These are phyloP conservation scores for Xylocampa areola DNA, from an alignment of 2,888 invertebrate genomes.

Conservation along the genomic window DNA sequence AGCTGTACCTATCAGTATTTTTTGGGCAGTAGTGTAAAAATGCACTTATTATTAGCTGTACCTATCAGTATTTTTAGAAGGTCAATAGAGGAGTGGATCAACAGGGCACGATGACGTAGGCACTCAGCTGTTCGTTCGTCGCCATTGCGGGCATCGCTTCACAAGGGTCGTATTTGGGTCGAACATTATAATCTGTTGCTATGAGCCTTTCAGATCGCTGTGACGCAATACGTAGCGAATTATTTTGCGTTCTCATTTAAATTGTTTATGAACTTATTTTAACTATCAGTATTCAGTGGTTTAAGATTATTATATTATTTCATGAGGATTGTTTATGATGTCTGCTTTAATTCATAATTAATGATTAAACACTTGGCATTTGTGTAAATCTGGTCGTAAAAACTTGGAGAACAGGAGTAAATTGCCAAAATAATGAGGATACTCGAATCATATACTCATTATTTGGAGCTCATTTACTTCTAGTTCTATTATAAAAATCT, in stretches of 20 bases:
- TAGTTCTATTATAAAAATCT: too few species aligned
- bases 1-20: slow-evolving; percentile 10
- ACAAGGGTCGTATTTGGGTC: slow-evolving; percentile 52
- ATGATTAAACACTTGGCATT: too few species aligned
- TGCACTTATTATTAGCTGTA: slow-evolving; percentile 11
- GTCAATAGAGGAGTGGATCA: slow-evolving; percentile 41
- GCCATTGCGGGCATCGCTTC: slow-evolving; percentile 44
- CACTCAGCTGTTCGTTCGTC: slow-evolving; percentile 47
- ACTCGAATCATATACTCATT: too few species aligned
- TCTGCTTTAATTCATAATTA: too few species aligned
- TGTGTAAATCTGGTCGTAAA: too few species aligned
- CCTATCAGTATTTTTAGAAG: slow-evolving; percentile 24
- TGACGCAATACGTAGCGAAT: slow-evolving; percentile 34
- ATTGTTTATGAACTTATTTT: slow-evolving; percentile 20
- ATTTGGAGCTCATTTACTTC: too few species aligned
- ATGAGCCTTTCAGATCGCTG: slow-evolving; percentile 27
- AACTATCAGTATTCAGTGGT: background rate
- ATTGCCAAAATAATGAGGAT: too few species aligned
- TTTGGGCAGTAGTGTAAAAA: too few species aligned
- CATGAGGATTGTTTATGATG: background rate
- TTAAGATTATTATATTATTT: too few species aligned
- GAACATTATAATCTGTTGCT: slow-evolving; percentile 52
- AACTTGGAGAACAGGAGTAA: too few species aligned
- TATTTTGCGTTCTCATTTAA: slow-evolving; percentile 17
- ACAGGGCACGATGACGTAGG: slow-evolving; percentile 46